phyloP scores from a whole-genome alignment of 2,797 vertebrate species.

The Muraenolepis orangiensis region DNA sequence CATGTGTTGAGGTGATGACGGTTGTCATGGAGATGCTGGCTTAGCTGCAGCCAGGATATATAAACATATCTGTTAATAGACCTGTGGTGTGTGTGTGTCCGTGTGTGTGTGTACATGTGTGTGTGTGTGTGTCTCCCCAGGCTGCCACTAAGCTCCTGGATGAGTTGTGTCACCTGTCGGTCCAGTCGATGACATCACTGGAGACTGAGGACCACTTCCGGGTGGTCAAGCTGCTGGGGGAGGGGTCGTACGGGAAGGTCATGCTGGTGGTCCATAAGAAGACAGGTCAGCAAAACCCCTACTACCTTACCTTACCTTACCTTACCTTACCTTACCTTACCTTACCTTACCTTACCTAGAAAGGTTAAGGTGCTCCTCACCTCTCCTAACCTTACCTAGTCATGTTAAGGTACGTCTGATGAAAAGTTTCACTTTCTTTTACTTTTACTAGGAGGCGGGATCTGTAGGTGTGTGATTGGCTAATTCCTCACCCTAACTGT shows the following conservation, averaged over 20 bases:
- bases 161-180: slow-evolving; percentile 83
- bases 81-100: slow-evolving; percentile 2
- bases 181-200: slow-evolving; percentile 79
- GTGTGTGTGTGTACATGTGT: not conserved
- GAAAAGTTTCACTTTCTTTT: too few species aligned
- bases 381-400: too few species aligned
- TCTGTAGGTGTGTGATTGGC: too few species aligned
- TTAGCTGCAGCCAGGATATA: not conserved
- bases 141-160: slow-evolving; percentile 67
- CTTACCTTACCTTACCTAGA: too few species aligned
- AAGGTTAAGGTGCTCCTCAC: too few species aligned
- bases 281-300: slow-evolving; percentile 65
- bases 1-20: not conserved
- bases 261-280: slow-evolving; percentile 84
- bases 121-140: slow-evolving; percentile 35
- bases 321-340: too few species aligned
- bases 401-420: too few species aligned
- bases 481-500: too few species aligned
- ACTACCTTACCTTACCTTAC: too few species aligned
- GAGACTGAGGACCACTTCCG: slow-evolving; percentile 84
- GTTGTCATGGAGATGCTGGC: not conserved
- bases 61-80: not conserved
- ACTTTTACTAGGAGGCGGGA: too few species aligned
- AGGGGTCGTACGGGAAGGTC: slow-evolving; percentile 88
- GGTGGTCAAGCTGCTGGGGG: slow-evolving; percentile 82